phyloP scores from a whole-genome alignment of 2,888 invertebrate genomes.

The Strigamia crassipes region DNA sequence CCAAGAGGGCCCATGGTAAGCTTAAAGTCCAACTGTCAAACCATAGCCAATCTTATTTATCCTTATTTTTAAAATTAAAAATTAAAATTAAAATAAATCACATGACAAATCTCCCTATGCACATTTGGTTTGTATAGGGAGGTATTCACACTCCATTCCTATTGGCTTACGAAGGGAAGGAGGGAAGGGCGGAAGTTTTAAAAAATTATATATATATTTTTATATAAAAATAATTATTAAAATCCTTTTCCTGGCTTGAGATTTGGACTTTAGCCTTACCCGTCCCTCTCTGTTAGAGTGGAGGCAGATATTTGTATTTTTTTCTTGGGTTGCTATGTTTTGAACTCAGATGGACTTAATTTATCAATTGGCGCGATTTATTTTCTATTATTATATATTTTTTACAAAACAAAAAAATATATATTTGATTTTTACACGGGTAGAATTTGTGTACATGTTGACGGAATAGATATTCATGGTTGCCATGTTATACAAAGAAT shows the following conservation, averaged over 20 bases:
- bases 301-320: constrained; percentile 2
- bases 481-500: not conserved
- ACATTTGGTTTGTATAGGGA: not conserved
- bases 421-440: not conserved
- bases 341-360: constrained; percentile 7
- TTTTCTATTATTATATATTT: not conserved
- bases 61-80: not conserved
- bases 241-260: constrained; percentile 46
- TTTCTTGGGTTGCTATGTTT: constrained; percentile 20
- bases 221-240: not conserved
- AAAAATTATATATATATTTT: not conserved
- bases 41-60: constrained; percentile 43
- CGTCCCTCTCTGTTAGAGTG: not conserved
- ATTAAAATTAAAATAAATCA: not conserved
- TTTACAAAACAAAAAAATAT: no score
- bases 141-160: not conserved
- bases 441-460: not conserved
- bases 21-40: constrained; percentile 50
- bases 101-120: not conserved
- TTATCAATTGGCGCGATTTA: not conserved
- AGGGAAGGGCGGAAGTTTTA: not conserved
- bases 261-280: constrained; percentile 49
- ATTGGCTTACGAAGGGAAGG: not conserved
- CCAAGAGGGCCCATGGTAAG: constrained; percentile 50
- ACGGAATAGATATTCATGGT: not conserved